Conservation (phyloP, 2,888 invertebrate species). For the Nemurella pictetii region DNA sequence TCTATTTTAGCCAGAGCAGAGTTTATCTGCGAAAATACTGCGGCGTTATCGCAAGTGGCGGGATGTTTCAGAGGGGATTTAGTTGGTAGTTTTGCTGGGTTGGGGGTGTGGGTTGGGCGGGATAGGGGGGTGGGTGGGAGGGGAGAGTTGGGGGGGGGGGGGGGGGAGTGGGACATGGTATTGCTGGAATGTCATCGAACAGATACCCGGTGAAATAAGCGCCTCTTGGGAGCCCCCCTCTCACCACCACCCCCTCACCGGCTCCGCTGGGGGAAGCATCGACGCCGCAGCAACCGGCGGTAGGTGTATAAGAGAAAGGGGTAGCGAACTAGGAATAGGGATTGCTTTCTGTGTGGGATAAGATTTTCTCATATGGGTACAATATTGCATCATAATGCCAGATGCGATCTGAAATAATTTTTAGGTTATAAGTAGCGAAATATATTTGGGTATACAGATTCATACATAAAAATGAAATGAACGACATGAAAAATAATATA, state of each 20-base stretch:
- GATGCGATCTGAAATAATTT: too few species aligned
- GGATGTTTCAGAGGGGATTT: conserved; percentile 21
- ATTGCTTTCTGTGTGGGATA: neutral
- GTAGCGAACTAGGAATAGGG: conserved; percentile 29
- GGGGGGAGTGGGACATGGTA: conserved; percentile 1
- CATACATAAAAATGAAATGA: too few species aligned
- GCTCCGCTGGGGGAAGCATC: neutral
- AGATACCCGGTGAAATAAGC: conserved; percentile 29
- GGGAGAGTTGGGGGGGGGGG: neutral
- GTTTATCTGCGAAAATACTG: conserved; percentile 1
- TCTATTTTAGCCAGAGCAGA: neutral
- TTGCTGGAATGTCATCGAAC: conserved; percentile 9
- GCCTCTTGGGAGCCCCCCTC: conserved; percentile 8
- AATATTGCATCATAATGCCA: too few species aligned
- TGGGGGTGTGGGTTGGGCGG: neutral
- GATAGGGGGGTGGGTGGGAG: neutral
- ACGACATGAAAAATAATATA: too few species aligned
- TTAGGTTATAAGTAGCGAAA: too few species aligned
- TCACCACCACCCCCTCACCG: too few species aligned
- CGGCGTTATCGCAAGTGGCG: conserved; percentile 17
- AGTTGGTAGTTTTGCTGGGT: neutral
- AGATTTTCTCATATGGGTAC: too few species aligned
- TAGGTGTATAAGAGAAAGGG: conserved; percentile 25
- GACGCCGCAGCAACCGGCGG: too few species aligned
- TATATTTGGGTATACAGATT: too few species aligned